phyloP scores from a whole-genome alignment of 2,888 invertebrate genomes.

The Polydrusus tereticollis region DNA sequence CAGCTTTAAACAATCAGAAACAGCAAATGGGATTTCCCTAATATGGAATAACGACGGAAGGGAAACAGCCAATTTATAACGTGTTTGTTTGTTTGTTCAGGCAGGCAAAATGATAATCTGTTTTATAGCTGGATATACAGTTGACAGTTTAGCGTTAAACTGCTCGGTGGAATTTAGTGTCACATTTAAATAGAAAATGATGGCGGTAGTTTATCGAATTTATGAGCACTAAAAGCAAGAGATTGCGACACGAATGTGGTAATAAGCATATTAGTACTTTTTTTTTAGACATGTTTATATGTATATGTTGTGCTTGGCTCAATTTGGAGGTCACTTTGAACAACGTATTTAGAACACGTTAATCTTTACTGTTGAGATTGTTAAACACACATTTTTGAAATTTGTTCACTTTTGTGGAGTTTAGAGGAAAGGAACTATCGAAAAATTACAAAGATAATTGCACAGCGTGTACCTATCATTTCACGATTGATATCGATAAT shows the following conservation, averaged over 20 bases:
- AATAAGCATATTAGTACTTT: too few relatives aligned
- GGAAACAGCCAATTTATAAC: constrained; percentile 6
- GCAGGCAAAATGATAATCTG: constrained; percentile 20
- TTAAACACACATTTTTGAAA: too few relatives aligned
- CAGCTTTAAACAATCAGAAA: not conserved
- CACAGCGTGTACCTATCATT: too few relatives aligned
- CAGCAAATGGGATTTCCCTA: not conserved
- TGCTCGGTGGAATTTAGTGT: constrained; percentile 3
- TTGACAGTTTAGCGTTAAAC: constrained; percentile 18
- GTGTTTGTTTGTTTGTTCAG: constrained; percentile 15
- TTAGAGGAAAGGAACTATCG: too few relatives aligned
- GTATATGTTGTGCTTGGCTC: too few relatives aligned
- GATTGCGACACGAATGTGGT: not conserved
- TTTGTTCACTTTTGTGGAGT: too few relatives aligned
- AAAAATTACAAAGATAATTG: too few relatives aligned
- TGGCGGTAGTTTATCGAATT: constrained; percentile 6
- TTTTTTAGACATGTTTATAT: too few relatives aligned
- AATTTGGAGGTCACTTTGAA: too few relatives aligned
- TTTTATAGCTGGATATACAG: constrained; percentile 11
- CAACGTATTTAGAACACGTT: too few relatives aligned
- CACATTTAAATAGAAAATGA: constrained; percentile 10
- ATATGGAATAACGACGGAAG: constrained; percentile 2
- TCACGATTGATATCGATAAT: too few relatives aligned
- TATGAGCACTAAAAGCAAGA: not conserved
- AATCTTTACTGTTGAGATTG: too few relatives aligned